phyloP scores from a whole-genome alignment of 2,797 vertebrate genomes.

The Chelon auratus region DNA sequence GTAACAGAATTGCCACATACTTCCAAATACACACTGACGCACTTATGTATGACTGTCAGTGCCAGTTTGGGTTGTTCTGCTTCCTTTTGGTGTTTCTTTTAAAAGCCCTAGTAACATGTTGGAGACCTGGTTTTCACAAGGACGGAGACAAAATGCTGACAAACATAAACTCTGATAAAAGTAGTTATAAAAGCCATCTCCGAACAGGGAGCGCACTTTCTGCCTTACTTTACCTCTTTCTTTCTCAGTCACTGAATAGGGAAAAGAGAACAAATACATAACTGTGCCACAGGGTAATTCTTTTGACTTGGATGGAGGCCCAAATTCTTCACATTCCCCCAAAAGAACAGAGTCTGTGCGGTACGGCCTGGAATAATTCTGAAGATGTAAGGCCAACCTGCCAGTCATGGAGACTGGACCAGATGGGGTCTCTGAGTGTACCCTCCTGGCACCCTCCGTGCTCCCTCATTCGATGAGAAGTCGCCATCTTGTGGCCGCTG shows the following conservation, averaged over 20 bases:
- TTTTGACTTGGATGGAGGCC: slow-evolving; percentile 42
- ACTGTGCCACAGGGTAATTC: slow-evolving; percentile 27
- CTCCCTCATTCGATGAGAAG: slow-evolving; percentile 22
- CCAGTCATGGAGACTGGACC: slow-evolving; percentile 58
- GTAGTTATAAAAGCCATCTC: slow-evolving; percentile 14
- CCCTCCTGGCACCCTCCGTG: slow-evolving; percentile 3
- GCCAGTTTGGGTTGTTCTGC: not conserved
- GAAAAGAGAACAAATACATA: slow-evolving; percentile 26
- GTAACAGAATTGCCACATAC: not conserved
- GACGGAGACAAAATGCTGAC: slow-evolving; percentile 2
- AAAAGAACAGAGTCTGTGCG: slow-evolving; percentile 24
- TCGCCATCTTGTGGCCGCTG: slow-evolving; percentile 45
- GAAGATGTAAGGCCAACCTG: slow-evolving; percentile 41
- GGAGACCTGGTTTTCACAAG: not conserved
- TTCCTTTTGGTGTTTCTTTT: not conserved
- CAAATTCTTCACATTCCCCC: slow-evolving; percentile 10
- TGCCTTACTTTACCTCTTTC: not conserved
- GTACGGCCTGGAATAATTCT: slow-evolving; percentile 33
- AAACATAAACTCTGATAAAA: slow-evolving; percentile 3
- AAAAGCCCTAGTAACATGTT: not conserved
- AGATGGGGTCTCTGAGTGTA: slow-evolving; percentile 52
- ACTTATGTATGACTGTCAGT: not conserved
- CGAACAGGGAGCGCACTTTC: not conserved
- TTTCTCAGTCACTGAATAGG: slow-evolving; percentile 19
- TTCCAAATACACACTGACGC: not conserved